phyloP scores from a whole-genome alignment of 2,797 vertebrate genomes.

The Crax fasciolata region DNA sequence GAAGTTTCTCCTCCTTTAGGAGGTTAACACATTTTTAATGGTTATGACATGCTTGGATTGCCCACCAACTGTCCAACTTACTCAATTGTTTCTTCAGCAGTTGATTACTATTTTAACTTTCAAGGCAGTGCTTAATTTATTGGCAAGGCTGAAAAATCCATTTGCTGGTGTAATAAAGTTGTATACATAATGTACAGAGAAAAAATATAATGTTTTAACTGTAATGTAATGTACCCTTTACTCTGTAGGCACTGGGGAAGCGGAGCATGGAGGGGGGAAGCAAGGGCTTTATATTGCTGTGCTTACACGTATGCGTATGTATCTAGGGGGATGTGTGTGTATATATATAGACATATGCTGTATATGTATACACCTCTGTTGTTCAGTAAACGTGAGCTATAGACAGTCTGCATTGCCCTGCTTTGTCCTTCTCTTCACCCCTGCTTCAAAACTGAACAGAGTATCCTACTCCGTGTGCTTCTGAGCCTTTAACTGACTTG shows the following conservation, averaged over 20 bases:
- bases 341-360: rapidly evolving
- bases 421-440: background rate
- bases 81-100: background rate
- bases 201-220: background rate
- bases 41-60: background rate
- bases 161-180: background rate
- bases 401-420: background rate
- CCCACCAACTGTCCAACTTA: background rate
- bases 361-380: background rate
- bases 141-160: background rate
- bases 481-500: background rate
- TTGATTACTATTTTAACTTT: background rate
- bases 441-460: background rate
- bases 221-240: background rate
- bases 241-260: background rate
- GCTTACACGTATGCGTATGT: background rate
- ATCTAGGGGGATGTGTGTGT: background rate
- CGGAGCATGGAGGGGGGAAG: background rate
- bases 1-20: background rate
- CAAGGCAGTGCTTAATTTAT: background rate
- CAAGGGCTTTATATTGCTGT: background rate
- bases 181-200: rapidly evolving
- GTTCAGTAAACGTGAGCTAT: background rate
- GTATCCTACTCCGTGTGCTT: background rate
- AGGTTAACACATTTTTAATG: background rate